Percentiles rank a stretch among this genome's conserved stretches.
Conservation (phyloP, 2,113 vertebrate genomes). For the Campylomormyrus numenius region DNA sequence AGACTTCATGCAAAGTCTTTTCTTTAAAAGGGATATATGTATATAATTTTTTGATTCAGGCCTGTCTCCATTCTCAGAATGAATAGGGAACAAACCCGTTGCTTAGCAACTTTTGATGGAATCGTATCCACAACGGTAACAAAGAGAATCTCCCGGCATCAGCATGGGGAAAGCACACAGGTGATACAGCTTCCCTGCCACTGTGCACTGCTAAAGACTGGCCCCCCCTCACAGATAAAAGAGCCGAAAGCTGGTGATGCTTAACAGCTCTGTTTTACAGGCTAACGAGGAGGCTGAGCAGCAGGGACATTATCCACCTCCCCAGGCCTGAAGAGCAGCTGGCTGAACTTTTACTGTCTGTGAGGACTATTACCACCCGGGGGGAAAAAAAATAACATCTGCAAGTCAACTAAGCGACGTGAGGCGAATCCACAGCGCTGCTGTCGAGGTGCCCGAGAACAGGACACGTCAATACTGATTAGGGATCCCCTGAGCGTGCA, state of each 20-base stretch:
- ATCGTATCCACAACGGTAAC: neutral
- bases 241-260: neutral
- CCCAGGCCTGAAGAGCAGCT: neutral
- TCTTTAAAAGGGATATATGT: neutral
- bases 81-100: neutral
- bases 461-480: neutral
- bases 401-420: neutral
- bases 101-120: slow-evolving; percentile 11
- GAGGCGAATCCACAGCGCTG: neutral
- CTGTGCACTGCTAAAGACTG: neutral
- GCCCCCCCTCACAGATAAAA: neutral
- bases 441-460: neutral
- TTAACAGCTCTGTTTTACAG: neutral
- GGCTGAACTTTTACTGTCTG: slow-evolving; percentile 2
- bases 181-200: neutral
- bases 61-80: neutral
- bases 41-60: neutral
- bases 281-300: neutral
- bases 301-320: neutral
- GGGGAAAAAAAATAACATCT: neutral
- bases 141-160: neutral
- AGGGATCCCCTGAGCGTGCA: neutral
- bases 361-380: neutral
- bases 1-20: neutral
- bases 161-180: neutral